Evolutionary conservation across 2,113 vertebrate species (phyloP).

Genomic region (Cololabis saira): DNA sequence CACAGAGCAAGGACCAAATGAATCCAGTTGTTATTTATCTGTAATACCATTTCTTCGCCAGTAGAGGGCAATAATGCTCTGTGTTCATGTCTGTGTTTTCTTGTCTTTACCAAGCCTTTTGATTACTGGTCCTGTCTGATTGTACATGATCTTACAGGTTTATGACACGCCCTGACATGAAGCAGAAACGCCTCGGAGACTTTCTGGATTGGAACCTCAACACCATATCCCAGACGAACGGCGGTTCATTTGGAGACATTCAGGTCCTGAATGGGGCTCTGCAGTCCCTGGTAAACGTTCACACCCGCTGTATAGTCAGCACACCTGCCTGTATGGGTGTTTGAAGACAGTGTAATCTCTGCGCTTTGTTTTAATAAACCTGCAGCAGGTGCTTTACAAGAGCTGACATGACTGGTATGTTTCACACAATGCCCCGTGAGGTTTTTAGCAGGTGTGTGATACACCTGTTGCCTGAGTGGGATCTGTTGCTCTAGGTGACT

Average conservation of each 20-base stretch:
- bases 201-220: conserved; percentile 94
- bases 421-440: conserved; percentile 42
- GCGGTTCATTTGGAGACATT: conserved; percentile 84
- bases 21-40: neutral
- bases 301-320: neutral
- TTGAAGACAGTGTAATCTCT: conserved; percentile 20
- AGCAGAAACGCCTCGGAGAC: conserved; percentile 85
- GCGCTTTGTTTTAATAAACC: conserved; percentile 10
- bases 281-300: conserved; percentile 90
- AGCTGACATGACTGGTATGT: conserved; percentile 65
- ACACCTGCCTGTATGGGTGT: conserved; percentile 10
- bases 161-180: conserved; percentile 93
- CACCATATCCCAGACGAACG: conserved; percentile 82
- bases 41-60: conserved; percentile 28
- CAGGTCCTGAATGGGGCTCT: conserved; percentile 88
- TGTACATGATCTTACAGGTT: conserved; percentile 81
- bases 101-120: conserved; percentile 2
- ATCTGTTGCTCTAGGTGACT: conserved; percentile 31
- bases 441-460: conserved; percentile 66
- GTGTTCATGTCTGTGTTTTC: neutral
- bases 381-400: conserved; percentile 53
- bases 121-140: conserved; percentile 7
- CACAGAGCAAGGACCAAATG: no score
- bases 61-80: conserved; percentile 54
- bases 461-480: conserved; percentile 64